Conservation (phyloP, 2,888 invertebrate genomes). For the Drosophila monieri region DNA sequence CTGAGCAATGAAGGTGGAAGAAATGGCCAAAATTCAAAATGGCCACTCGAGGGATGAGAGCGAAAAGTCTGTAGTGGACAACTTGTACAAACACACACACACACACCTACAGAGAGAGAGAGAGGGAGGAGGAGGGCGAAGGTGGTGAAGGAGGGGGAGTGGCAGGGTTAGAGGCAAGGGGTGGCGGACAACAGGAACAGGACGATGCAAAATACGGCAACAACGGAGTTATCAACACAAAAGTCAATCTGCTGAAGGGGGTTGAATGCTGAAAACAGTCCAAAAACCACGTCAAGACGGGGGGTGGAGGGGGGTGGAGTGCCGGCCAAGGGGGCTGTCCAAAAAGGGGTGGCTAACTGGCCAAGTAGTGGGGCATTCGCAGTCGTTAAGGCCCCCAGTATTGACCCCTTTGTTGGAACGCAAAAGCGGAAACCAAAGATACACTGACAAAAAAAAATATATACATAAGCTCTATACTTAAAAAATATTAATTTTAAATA, state of each 20-base stretch:
- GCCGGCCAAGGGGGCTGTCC: slow-evolving; percentile 1
- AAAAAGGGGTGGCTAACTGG: slow-evolving; percentile 10
- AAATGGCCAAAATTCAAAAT: slow-evolving; percentile 60
- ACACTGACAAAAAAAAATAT: slow-evolving; percentile 9
- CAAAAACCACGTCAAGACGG: background rate
- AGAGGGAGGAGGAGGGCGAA: background rate
- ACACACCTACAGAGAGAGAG: slow-evolving; percentile 12
- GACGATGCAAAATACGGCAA: slow-evolving; percentile 23
- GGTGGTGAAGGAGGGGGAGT: background rate
- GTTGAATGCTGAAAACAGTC: slow-evolving; percentile 54
- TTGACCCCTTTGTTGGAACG: slow-evolving; percentile 68
- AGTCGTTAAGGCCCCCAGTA: slow-evolving; percentile 23
- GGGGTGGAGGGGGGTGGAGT: slow-evolving; percentile 7
- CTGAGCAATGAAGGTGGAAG: slow-evolving; percentile 41
- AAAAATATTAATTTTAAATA: background rate
- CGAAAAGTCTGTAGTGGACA: slow-evolving; percentile 35
- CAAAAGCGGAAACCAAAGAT: slow-evolving; percentile 4
- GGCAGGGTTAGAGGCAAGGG: background rate
- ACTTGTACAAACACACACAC: slow-evolving; percentile 18
- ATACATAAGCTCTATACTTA: background rate
- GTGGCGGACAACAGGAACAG: slow-evolving; percentile 17
- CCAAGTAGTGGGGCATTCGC: slow-evolving; percentile 25
- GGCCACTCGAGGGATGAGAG: slow-evolving; percentile 64
- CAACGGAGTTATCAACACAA: slow-evolving; percentile 61
- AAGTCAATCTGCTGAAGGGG: slow-evolving; percentile 74